Conservation (phyloP, 2,113 vertebrate species). For the Paramormyrops kingsleyae region DNA sequence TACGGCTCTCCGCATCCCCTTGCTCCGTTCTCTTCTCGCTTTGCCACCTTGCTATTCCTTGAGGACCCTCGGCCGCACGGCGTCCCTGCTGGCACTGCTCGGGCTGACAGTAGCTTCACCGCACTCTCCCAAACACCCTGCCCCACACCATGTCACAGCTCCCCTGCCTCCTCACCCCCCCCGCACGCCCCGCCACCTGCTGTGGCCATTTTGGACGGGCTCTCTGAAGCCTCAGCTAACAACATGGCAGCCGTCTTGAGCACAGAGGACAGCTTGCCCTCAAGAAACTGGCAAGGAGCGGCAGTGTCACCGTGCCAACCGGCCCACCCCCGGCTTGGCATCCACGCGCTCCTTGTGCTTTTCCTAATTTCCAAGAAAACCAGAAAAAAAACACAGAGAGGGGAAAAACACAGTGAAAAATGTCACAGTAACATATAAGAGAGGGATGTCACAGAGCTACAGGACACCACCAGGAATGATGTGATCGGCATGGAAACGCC, state of each 20-base stretch:
- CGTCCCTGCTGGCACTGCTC: background rate
- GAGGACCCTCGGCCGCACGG: background rate
- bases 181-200: background rate
- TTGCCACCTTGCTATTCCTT: background rate
- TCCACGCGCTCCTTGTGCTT: background rate
- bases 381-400: background rate
- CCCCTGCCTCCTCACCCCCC: background rate
- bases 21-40: background rate
- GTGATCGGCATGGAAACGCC: background rate
- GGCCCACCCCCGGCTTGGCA: background rate
- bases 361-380: background rate
- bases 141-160: background rate
- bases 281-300: slow-evolving; percentile 19
- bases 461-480: background rate
- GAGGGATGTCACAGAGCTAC: background rate
- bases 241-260: background rate
- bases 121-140: no score
- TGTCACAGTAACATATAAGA: background rate
- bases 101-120: background rate
- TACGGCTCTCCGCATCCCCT: background rate
- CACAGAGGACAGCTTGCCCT: slow-evolving; percentile 18
- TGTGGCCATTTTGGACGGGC: background rate
- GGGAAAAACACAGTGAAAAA: background rate
- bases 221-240: slow-evolving; percentile 2
- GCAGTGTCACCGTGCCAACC: background rate